These are phyloP conservation scores for Lasiommata megera DNA, from an alignment of 2,888 invertebrate genomes.

Conservation along the genomic window DNA sequence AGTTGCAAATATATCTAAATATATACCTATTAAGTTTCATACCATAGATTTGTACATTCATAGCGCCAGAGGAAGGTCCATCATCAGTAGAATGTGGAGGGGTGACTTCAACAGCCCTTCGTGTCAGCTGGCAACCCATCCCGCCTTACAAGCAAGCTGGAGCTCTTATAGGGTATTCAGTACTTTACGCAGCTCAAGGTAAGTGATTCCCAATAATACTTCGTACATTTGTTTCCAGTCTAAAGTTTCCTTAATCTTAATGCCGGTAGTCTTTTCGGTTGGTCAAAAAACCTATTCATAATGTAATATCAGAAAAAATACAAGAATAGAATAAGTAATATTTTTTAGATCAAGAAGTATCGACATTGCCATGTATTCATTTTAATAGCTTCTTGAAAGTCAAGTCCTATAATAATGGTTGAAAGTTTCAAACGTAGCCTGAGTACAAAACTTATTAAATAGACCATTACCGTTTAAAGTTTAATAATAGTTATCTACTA, in stretches of 20 bases:
- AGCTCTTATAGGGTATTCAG: conserved; percentile 91
- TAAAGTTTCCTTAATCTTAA: no score
- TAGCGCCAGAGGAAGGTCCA: conserved; percentile 89
- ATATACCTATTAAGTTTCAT: no score
- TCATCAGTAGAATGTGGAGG: conserved; percentile 88
- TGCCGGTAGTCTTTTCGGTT: no score
- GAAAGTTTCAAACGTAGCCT: conserved; percentile 6
- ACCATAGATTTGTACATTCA: no score
- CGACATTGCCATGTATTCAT: conserved; percentile 4
- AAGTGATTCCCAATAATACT: not conserved
- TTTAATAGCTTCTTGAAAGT: not conserved
- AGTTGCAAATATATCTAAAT: no score
- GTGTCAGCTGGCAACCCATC: conserved; percentile 89
- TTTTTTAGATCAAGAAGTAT: no score
- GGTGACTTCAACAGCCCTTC: conserved; percentile 88
- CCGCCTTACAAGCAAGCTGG: conserved; percentile 88
- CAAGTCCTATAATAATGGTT: conserved; percentile 1
- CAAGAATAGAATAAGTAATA: no score
- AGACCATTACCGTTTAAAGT: conserved; percentile 3
- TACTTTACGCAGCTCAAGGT: conserved; percentile 86
- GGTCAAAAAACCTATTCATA: no score
- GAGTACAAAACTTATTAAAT: conserved; percentile 6
- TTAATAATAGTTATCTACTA: conserved; percentile 10
- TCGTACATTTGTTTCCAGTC: not conserved
- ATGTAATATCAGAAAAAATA: no score